Conservation (phyloP, 30 jellyfish, hydroid and myxozoan genomes). For the Cassiopea andromeda region DNA sequence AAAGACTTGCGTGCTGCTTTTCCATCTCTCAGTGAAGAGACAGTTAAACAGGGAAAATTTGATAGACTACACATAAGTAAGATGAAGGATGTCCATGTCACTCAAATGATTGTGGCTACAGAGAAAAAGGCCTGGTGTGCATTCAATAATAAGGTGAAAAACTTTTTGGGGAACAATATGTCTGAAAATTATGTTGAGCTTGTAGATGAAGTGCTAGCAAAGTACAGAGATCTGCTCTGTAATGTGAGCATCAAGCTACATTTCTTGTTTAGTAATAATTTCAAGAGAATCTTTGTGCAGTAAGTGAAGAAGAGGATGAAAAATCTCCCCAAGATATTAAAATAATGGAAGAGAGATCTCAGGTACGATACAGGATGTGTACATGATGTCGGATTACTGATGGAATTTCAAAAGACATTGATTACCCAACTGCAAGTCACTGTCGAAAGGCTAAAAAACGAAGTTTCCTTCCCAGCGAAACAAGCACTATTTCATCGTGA, state of each 20-base stretch:
- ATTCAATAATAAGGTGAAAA: neutral
- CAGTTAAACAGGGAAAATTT: conserved; percentile 43
- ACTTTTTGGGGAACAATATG: neutral
- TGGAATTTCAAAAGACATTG: neutral
- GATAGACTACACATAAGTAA: conserved; percentile 62
- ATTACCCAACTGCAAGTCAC: no score
- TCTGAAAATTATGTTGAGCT: neutral
- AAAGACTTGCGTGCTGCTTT: conserved; percentile 26
- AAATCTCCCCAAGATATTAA: neutral
- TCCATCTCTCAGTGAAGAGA: conserved; percentile 29
- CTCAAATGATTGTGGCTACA: conserved; percentile 3
- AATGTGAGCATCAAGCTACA: neutral
- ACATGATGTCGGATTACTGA: neutral
- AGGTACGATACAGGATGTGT: neutral
- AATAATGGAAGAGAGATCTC: neutral
- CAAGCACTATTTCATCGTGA: neutral
- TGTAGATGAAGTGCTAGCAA: neutral
- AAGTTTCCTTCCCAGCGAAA: neutral
- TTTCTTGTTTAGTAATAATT: neutral
- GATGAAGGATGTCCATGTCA: conserved; percentile 49
- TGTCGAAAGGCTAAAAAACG: no score
- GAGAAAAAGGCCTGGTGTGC: neutral
- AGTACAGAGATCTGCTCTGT: neutral
- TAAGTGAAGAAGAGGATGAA: neutral
- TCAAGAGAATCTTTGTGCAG: neutral